These are phyloP conservation scores for Elachura formosa DNA, from an alignment of 2,113 vertebrate species.

Conservation along the genomic window DNA sequence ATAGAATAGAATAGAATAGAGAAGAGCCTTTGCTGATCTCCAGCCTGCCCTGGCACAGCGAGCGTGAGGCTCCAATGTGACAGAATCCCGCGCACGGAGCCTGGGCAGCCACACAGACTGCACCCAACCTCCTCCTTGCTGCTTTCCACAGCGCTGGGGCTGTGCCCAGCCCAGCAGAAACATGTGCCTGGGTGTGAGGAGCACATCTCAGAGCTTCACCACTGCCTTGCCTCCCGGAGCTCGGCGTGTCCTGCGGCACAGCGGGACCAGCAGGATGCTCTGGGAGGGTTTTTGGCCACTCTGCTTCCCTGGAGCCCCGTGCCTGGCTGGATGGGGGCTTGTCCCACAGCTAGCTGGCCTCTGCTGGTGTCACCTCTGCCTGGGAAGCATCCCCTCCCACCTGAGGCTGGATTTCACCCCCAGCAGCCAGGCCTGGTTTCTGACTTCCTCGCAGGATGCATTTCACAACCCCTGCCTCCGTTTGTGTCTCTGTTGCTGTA, in stretches of 20 bases:
- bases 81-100: slow-evolving; percentile 20
- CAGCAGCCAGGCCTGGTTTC: fast-evolving
- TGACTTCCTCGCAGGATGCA: neutral
- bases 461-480: neutral
- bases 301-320: neutral
- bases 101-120: fast-evolving
- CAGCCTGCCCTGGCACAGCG: neutral
- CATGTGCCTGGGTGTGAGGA: fast-evolving
- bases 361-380: neutral
- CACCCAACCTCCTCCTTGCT: neutral
- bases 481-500: slow-evolving; percentile 32
- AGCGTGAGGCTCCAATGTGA: slow-evolving; percentile 66
- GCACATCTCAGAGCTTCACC: fast-evolving
- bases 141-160: fast-evolving
- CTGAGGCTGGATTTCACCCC: neutral
- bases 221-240: too few species aligned
- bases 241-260: neutral
- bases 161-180: neutral
- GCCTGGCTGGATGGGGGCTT: neutral
- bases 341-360: neutral
- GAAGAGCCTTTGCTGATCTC: neutral
- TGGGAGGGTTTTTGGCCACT: neutral
- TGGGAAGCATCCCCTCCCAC: neutral
- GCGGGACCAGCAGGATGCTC: neutral
- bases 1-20: neutral